These are phyloP conservation scores for Halocynthia aurantium DNA, from an alignment of 23 tunicate species.

Conservation along the genomic window DNA sequence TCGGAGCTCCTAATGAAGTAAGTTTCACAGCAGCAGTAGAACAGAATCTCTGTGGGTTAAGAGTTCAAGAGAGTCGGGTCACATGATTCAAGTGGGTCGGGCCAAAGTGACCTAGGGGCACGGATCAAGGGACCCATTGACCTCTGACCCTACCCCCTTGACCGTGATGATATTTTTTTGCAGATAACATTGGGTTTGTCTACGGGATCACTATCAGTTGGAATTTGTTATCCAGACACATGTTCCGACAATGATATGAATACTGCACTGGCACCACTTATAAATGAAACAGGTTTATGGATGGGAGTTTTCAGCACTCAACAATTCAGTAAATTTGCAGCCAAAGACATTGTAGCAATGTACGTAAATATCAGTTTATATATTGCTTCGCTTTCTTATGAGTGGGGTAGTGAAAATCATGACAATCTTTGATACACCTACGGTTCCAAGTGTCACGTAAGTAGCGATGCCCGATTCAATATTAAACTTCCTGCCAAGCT, in stretches of 20 bases:
- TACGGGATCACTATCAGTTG: conserved; percentile 16
- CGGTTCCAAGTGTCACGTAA: no score
- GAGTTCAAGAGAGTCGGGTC: neutral
- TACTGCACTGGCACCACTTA: neutral
- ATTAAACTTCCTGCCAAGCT: no score
- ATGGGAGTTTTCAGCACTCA: neutral
- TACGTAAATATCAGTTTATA: neutral
- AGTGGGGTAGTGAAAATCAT: no score
- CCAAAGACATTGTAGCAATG: conserved; percentile 33
- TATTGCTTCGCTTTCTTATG: no score
- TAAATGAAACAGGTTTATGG: neutral
- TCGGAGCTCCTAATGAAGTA: neutral
- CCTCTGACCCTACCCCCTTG: no score
- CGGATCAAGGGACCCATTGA: no score
- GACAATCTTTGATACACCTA: neutral
- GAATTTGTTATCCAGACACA: conserved; percentile 38
- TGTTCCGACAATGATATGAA: conserved; percentile 33
- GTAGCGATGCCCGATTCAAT: no score
- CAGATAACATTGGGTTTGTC: neutral
- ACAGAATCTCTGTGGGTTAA: neutral
- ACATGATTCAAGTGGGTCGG: neutral
- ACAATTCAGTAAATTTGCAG: conserved; percentile 2
- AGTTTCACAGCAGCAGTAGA: neutral
- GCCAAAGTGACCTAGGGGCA: no score
- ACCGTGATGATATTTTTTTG: neutral